Evolutionary conservation across 2,797 vertebrate genomes (phyloP).

Genomic region (Catostomus latipinnis): DNA sequence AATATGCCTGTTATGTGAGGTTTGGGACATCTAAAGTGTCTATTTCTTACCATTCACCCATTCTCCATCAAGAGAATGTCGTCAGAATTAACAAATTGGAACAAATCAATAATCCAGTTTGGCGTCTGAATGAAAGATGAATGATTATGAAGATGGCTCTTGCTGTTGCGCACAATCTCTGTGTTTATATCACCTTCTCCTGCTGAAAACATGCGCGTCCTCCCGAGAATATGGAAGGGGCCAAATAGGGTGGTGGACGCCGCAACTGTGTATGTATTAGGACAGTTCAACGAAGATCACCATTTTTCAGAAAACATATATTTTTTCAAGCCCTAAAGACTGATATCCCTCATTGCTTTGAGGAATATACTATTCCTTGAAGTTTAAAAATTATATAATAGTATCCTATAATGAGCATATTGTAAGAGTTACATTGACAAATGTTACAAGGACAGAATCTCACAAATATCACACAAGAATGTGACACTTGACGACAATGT

Average conservation of each 20-base stretch:
- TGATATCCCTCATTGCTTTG: not conserved
- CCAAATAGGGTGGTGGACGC: too few relatives aligned
- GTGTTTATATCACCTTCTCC: too few relatives aligned
- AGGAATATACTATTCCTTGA: not conserved
- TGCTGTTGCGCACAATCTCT: too few relatives aligned
- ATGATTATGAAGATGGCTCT: not conserved
- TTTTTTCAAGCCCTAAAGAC: too few relatives aligned
- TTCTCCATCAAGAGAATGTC: slow-evolving; percentile 6
- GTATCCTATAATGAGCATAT: not conserved
- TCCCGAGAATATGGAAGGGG: too few relatives aligned
- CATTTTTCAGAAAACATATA: too few relatives aligned
- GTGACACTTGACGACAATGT: slow-evolving; percentile 40
- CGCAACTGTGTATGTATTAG: too few relatives aligned
- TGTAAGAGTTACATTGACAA: not conserved
- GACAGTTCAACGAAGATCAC: too few relatives aligned
- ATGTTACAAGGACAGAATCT: not conserved
- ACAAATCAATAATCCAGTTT: not conserved
- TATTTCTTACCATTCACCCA: not conserved
- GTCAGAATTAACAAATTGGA: not conserved
- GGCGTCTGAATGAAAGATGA: not conserved
- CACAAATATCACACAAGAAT: not conserved
- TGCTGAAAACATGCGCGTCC: too few relatives aligned
- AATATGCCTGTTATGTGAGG: slow-evolving; percentile 31
- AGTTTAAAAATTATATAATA: not conserved
- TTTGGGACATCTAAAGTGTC: not conserved